These are phyloP conservation scores for Columba livia DNA, from an alignment of 2,113 vertebrate species.

Conservation along the genomic window DNA sequence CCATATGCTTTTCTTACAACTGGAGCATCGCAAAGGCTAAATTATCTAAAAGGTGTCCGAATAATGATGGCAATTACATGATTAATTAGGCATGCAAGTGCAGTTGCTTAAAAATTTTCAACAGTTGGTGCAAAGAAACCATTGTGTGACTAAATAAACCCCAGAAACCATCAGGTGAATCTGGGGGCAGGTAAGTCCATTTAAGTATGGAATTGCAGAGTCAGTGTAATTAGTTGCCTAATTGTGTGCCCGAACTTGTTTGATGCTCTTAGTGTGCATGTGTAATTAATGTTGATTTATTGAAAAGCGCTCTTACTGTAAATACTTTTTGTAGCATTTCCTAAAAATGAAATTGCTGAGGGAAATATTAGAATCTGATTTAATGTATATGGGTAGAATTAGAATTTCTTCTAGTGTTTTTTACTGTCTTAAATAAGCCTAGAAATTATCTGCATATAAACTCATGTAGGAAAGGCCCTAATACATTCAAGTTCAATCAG, in stretches of 20 bases:
- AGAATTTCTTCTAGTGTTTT: background rate
- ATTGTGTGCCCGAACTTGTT: conserved; percentile 53
- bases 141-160: background rate
- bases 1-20: background rate
- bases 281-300: conserved; percentile 69
- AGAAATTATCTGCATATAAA: background rate
- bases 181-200: background rate
- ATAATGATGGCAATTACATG: conserved; percentile 65
- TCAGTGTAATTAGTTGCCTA: conserved; percentile 62
- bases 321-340: conserved; percentile 33
- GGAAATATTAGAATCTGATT: conserved; percentile 11
- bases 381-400: background rate
- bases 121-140: conserved; percentile 26
- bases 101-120: conserved; percentile 55
- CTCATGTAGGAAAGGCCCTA: background rate
- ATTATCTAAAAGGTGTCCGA: conserved; percentile 50
- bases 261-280: background rate
- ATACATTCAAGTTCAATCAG: background rate
- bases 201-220: conserved; percentile 35
- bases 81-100: conserved; percentile 64
- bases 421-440: background rate
- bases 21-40: conserved; percentile 27
- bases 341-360: conserved; percentile 34
- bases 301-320: conserved; percentile 25
- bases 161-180: background rate